A percentile compares a stretch with the other conserved stretches of the same genome.
These are phyloP conservation scores for Sericinus montela DNA, from an alignment of 2,888 invertebrate species.

Conservation along the genomic window DNA sequence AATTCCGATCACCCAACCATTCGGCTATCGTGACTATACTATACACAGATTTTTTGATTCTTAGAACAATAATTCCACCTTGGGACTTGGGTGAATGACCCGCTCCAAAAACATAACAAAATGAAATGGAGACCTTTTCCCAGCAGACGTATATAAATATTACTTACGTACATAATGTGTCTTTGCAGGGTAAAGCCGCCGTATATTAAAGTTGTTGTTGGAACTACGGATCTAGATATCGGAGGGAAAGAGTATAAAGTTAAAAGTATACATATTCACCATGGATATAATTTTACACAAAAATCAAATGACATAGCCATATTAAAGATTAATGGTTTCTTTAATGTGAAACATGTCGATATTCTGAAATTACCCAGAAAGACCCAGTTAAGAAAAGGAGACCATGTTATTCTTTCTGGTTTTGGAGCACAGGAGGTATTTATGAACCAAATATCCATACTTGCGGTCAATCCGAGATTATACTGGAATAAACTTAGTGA, in stretches of 20 bases:
- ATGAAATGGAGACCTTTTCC: too few relatives aligned
- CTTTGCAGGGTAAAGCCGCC: slow-evolving; percentile 49
- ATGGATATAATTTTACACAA: slow-evolving; percentile 38
- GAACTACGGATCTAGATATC: slow-evolving; percentile 52
- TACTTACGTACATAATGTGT: background rate
- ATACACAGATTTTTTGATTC: too few relatives aligned
- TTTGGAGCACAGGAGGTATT: slow-evolving; percentile 54
- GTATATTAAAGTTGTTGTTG: slow-evolving; percentile 51
- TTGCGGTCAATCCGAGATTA: too few relatives aligned
- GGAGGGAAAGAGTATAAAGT: slow-evolving; percentile 44
- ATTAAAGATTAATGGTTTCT: slow-evolving; percentile 40
- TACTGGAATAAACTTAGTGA: too few relatives aligned
- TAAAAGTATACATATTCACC: slow-evolving; percentile 38
- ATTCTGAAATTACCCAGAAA: slow-evolving; percentile 38
- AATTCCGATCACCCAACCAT: too few relatives aligned
- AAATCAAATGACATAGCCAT: slow-evolving; percentile 59
- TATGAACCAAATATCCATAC: background rate
- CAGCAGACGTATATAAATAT: too few relatives aligned
- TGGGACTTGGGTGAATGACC: too few relatives aligned
- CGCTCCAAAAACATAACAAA: too few relatives aligned
- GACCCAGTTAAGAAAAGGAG: slow-evolving; percentile 43
- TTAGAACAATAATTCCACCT: too few relatives aligned
- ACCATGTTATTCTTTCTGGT: slow-evolving; percentile 49
- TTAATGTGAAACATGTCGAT: slow-evolving; percentile 39
- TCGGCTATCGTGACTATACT: too few relatives aligned